Percentiles rank a stretch among this genome's conserved stretches.
Evolutionary conservation across 2,888 invertebrate genomes (phyloP).

Genomic region (Melanostoma scalare): DNA sequence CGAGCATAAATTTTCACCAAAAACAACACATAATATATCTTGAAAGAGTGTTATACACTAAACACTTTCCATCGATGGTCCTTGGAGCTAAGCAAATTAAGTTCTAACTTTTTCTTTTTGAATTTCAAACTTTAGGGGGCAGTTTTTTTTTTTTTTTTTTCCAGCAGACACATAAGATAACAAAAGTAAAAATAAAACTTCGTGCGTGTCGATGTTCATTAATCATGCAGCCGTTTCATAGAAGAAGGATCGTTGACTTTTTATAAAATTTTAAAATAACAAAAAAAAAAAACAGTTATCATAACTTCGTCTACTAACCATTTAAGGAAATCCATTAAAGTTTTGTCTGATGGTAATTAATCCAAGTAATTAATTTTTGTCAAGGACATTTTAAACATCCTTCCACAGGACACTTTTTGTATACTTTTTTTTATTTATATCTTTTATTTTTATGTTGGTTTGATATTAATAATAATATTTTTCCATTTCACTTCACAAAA

Average conservation of each 20-base stretch:
- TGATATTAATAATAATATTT: conserved; percentile 9
- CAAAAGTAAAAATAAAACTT: conserved; percentile 28
- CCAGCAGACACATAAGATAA: no score
- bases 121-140: no score
- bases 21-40: not conserved
- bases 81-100: no score
- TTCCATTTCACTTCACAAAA: conserved; percentile 32
- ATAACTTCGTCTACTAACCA: conserved; percentile 53
- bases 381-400: conserved; percentile 17
- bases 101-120: no score
- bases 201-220: conserved; percentile 61
- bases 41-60: not conserved
- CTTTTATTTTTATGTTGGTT: conserved; percentile 44
- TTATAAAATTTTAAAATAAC: conserved; percentile 16
- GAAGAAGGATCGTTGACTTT: conserved; percentile 44
- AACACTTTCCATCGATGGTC: not conserved
- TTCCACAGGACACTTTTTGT: conserved; percentile 29
- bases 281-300: not conserved
- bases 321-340: conserved; percentile 66
- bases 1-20: conserved; percentile 12
- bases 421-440: conserved; percentile 17
- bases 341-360: conserved; percentile 32
- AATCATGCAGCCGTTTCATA: conserved; percentile 23
- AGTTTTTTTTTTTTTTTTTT: no score
- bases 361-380: conserved; percentile 32